Conservation (phyloP, 2,797 vertebrate genomes). For the Eutrigla gurnardus region DNA sequence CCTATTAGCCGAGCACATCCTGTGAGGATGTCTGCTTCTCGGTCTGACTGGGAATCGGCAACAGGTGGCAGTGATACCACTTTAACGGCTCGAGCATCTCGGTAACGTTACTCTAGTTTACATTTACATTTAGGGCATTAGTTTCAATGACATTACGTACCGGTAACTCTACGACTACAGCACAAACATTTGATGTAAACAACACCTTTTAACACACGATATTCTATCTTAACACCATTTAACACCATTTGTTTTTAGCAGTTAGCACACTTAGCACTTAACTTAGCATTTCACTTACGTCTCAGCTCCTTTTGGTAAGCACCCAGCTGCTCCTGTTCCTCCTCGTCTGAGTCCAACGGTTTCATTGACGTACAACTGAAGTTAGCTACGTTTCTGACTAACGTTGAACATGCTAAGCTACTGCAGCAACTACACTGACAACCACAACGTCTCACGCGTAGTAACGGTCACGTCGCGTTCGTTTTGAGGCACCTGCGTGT, state of each 20-base stretch:
- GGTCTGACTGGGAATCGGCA: background rate
- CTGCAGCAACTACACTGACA: slow-evolving; percentile 2
- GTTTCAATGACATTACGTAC: background rate
- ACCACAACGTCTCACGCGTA: background rate
- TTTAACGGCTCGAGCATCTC: background rate
- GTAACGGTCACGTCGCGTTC: slow-evolving; percentile 32
- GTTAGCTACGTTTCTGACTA: background rate
- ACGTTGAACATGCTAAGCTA: slow-evolving; percentile 34
- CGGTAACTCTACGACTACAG: background rate
- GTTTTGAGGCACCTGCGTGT: rapidly evolving
- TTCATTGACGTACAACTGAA: slow-evolving; percentile 65
- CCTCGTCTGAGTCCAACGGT: slow-evolving; percentile 77
- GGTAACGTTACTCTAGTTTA: too few species aligned
- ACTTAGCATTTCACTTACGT: slow-evolving; percentile 66
- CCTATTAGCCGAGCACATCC: background rate
- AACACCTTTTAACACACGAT: background rate
- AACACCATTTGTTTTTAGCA: background rate
- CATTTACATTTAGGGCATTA: too few species aligned
- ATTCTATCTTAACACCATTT: background rate
- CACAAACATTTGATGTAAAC: too few species aligned
- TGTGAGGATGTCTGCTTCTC: too few species aligned
- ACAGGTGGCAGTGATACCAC: slow-evolving; percentile 52
- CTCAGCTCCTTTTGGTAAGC: slow-evolving; percentile 75
- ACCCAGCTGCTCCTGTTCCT: slow-evolving; percentile 71
- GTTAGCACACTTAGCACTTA: slow-evolving; percentile 21